Evolutionary conservation across 53 echinoderm and acorn worm genomes (phyloP), one percentile per base, ranked within the genome.

Genomic region (Arbacia lixula): DNA sequence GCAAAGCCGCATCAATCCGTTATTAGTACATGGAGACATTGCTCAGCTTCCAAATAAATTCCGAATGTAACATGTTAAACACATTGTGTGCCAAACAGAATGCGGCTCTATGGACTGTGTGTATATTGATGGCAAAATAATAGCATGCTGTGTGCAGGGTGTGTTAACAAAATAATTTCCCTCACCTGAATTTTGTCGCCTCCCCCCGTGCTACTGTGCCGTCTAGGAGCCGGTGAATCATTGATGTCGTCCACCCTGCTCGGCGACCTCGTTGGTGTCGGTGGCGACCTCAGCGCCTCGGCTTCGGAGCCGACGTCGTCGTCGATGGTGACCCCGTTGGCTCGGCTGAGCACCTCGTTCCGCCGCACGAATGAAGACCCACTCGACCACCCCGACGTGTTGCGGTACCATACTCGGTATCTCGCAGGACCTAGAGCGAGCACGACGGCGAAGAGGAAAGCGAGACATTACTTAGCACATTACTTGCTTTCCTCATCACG

Each of bases 351-450:
- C 1, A 21, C 30, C 22, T 60, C 78, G 14, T 21, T 24, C 26
- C 78, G n/a, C 10, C 78, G 78, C 2, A 77, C 60, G 22, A 77
- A 77, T 2, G 78, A 77, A 10, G 82, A 64, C 21, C 63, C 82
- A 52, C 49, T 63, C 0, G 82, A 81, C 65, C 82, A 63, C 4
- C 82, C 63, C 19, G 64, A 81, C 1, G 63, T 64, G 43, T 81
- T 62, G n/a, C 82, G 63, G 31, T 81, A 81, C 82, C 82, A 81
- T 6, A 81, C 63, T 64, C 65, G 41, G 51, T 81, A 81, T 63
- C 65, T 62, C 50, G 63, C 16, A 5, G 37, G 33, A 46, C 62
- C 82, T 81, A 19, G 19, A 56, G 20, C 5, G 20, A 16, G 57
- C 12, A 4, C 4, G 21, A 56, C 12, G 20, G 12, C 8, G 12